These are phyloP conservation scores for Onychomys arenicola DNA, from an alignment of 2,797 vertebrate genomes.

Conservation along the genomic window DNA sequence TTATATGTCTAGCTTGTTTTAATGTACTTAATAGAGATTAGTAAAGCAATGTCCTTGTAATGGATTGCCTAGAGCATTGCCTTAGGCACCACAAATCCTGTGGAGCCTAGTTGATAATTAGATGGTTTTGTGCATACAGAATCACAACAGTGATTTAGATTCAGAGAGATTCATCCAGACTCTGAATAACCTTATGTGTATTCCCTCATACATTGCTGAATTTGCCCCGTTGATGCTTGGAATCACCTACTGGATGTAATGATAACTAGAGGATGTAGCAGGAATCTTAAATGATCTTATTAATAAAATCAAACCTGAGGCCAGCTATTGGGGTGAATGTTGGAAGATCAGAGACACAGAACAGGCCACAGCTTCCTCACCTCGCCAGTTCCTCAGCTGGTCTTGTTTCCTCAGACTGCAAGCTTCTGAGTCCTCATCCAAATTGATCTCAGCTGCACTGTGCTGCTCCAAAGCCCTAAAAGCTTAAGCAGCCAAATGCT, in stretches of 20 bases:
- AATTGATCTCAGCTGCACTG: too few species aligned
- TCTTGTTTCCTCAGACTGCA: too few species aligned
- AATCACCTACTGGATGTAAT: neutral
- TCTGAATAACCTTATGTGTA: neutral
- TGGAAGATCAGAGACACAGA: too few species aligned
- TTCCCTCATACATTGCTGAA: neutral
- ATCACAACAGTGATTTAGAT: constrained; percentile 4
- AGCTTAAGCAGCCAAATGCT: too few species aligned
- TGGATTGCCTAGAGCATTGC: neutral
- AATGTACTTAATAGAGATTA: neutral
- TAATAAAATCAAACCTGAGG: too few species aligned
- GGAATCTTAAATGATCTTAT: too few species aligned
- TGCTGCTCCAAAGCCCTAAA: too few species aligned
- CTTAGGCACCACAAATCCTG: neutral
- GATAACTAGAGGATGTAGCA: too few species aligned
- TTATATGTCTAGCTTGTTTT: constrained; percentile 34
- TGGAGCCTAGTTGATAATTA: constrained; percentile 12
- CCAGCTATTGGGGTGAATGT: too few species aligned
- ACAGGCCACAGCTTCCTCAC: too few species aligned
- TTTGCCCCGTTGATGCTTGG: neutral
- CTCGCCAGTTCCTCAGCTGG: too few species aligned
- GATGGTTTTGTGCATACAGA: neutral
- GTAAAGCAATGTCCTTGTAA: neutral
- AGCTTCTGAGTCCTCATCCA: too few species aligned
- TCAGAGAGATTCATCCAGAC: neutral